Evolutionary conservation across 2,113 vertebrate genomes (phyloP), one percentile per base, ranked within the genome.

Genomic region (Bothrops jararaca): DNA sequence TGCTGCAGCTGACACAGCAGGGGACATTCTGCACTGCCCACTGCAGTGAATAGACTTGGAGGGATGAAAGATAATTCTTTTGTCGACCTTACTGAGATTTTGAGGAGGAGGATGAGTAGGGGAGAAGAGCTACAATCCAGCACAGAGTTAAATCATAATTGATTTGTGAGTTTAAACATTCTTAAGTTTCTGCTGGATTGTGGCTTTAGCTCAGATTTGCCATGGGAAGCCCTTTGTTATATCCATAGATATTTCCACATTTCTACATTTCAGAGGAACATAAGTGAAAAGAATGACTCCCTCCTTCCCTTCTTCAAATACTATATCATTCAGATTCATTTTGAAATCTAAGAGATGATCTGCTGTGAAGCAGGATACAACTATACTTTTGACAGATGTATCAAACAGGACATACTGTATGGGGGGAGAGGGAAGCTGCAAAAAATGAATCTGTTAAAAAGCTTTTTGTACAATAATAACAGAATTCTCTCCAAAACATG

Each of bases 1-100:
- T 87, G 13, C 48, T 13, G 7, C 48, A 29, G 91, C 12, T 48
- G 13, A 53, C 57, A 48, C 90, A 95, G 58, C 15, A 93, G 90
- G 90, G 91, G 92, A 64, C 91, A 86, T 80, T 95, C 94, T 53
- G 64, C 85, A 34, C 12, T 29, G 53, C 4, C n/a, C 45, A 90
- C 52, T 56, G 15, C 54, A 34, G n/a, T 1, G 22, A 90, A 34
- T 94, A 91, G 86, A 13, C 20, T 42, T 48, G 1, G 26, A 4
- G 7, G n/a, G 22, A 10, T 23, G 53, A 86, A 85, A 85, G 64
- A 24, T 42, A 50, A 80, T n/a, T 56, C 88, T 89, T 58, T 80
- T 89, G 42, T 89, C 90, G 45, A 91, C 69, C 64, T 89, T 93
- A 39, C 11, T 42, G 34, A 90, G 39, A n/a, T 45, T 56, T 90